Evolutionary conservation across 2,797 vertebrate genomes (phyloP).

Genomic region (Sebastolobus alascanus): DNA sequence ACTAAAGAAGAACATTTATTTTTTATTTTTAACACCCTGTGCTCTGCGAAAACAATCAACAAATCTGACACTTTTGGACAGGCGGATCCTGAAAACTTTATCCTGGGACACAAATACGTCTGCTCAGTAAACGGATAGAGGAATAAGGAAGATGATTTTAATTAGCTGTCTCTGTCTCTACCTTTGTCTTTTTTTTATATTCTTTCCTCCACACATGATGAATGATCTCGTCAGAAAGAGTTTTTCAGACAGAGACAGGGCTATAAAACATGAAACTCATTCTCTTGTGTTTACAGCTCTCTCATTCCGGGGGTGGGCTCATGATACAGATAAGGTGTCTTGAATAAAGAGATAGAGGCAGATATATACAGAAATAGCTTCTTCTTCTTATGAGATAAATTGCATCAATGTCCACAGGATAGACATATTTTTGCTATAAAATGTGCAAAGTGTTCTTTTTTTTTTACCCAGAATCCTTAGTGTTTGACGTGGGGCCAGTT

Average conservation of each 20-base stretch:
- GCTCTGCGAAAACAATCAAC: too few relatives aligned
- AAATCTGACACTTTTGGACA: too few relatives aligned
- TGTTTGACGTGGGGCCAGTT: background rate
- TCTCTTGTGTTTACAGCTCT: conserved; percentile 33
- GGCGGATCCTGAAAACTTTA: too few relatives aligned
- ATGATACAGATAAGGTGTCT: conserved; percentile 34
- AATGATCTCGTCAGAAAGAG: conserved; percentile 33
- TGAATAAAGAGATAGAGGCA: conserved; percentile 16
- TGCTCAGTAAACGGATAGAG: background rate
- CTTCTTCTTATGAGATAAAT: conserved; percentile 13
- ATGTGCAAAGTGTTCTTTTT: background rate
- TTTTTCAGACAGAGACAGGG: conserved; percentile 14
- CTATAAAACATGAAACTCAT: conserved; percentile 23
- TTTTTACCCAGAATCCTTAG: background rate
- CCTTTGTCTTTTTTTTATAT: background rate
- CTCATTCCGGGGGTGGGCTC: background rate
- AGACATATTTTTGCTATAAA: background rate
- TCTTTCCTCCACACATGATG: conserved; percentile 6
- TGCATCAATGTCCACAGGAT: background rate
- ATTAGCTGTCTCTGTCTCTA: background rate
- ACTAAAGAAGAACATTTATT: too few relatives aligned
- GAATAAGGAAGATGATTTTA: background rate
- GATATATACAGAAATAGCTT: background rate
- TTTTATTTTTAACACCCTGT: too few relatives aligned
- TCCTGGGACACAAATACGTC: too few relatives aligned